Conservation (phyloP, 2,797 vertebrate genomes). For the Cichlasoma orientale region DNA sequence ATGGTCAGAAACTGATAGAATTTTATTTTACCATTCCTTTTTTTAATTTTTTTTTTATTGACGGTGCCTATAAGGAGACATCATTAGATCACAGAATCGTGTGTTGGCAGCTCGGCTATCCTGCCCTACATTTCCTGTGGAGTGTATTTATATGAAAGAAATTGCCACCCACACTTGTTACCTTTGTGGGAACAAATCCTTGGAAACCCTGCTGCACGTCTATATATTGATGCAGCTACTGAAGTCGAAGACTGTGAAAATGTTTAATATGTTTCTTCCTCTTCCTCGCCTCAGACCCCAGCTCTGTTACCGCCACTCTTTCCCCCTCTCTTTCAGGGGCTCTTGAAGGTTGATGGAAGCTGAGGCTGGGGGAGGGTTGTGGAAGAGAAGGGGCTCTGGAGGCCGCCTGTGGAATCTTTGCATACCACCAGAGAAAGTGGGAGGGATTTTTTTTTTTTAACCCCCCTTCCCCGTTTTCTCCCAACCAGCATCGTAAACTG, state of each 20-base stretch:
- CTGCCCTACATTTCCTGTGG: slow-evolving; percentile 22
- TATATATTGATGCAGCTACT: slow-evolving; percentile 10
- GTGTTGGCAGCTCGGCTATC: slow-evolving; percentile 21
- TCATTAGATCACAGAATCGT: slow-evolving; percentile 42
- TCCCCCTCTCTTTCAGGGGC: slow-evolving; percentile 23
- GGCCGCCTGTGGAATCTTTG: slow-evolving; percentile 68
- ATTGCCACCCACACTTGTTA: slow-evolving; percentile 30
- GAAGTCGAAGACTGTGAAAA: slow-evolving; percentile 26
- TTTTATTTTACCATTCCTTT: slow-evolving; percentile 13
- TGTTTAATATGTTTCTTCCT: slow-evolving; percentile 46
- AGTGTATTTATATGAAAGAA: slow-evolving; percentile 40
- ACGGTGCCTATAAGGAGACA: background rate
- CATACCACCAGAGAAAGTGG: slow-evolving; percentile 70
- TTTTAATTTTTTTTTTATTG: slow-evolving; percentile 1
- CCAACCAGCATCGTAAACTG: slow-evolving; percentile 66
- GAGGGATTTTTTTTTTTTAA: slow-evolving; percentile 46
- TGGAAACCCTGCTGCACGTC: slow-evolving; percentile 29
- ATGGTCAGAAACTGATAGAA: slow-evolving; percentile 20
- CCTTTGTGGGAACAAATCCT: slow-evolving; percentile 37
- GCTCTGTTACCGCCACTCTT: slow-evolving; percentile 34
- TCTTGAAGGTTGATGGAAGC: slow-evolving; percentile 52
- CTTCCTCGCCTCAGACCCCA: slow-evolving; percentile 25
- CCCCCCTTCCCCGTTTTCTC: slow-evolving; percentile 3
- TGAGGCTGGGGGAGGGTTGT: slow-evolving; percentile 51
- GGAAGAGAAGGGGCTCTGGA: slow-evolving; percentile 53